Evolutionary conservation across 2,113 vertebrate genomes (phyloP), one percentile per base, ranked within the genome.

Genomic region (Equus przewalskii): DNA sequence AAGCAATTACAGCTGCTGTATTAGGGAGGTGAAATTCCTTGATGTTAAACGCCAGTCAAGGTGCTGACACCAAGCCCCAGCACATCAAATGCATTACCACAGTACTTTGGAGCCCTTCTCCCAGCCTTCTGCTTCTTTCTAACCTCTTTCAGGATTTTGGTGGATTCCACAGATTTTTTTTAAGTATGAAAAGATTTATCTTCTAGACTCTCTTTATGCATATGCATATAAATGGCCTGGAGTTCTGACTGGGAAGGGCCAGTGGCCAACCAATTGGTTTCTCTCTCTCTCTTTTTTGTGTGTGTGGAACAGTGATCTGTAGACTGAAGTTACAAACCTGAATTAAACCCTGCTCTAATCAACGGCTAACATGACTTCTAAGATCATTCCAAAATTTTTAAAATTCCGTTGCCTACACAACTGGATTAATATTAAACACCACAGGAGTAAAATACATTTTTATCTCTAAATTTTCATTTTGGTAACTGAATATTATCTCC

Each of bases 331-430:
- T 49, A 96, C 33, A 94, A 80, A 85, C 3, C 13, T 69, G 24
- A 96, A 91, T 78, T 85, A 81, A 86, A 93, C 78, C 67, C 51
- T 96, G 76, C 24, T 86, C 65, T 65, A 93, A 86, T 51, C 64
- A 46, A 87, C 70, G 19, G 41, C 30, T 94, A 97, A 76, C 14
- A 84, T n/a, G 28, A 95, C 14, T 92, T 85, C 18, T 75, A 86
- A 95, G 54, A 83, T 78, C 24, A 88, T 85, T 82, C 56, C 54
- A 89, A 91, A 97, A 83, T 85, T 84, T 15, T n/a, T 49, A 84
- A 56, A 60, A 76, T 73, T 83, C 26, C 67, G 92, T 24, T 67
- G 33, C 46, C 54, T 92, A 88, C 65, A 46, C 6, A 81, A 89
- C 15, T 78, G 36, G 82, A 72, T 81, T 97, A 70, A 75, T 78